phyloP scores from a whole-genome alignment of 2,113 vertebrate genomes.

The Labeo rohita region DNA sequence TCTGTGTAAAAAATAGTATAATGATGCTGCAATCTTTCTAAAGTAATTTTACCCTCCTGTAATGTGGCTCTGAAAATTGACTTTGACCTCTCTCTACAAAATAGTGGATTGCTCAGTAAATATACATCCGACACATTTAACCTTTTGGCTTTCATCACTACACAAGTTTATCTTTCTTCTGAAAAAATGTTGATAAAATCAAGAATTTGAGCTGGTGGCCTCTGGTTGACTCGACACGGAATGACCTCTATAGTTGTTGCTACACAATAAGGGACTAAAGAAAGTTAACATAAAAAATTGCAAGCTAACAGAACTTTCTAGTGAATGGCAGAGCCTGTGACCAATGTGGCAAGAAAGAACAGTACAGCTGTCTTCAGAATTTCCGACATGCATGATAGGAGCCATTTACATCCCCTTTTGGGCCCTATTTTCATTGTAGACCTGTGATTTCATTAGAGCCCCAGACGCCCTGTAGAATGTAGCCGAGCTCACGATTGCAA shows the following conservation, averaged over 20 bases:
- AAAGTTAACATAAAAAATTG: not conserved
- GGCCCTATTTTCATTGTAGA: not conserved
- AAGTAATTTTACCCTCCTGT: no score
- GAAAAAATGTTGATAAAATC: no score
- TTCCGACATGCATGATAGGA: not conserved
- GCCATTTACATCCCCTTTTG: slow-evolving; percentile 5
- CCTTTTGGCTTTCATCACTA: no score
- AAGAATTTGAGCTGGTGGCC: no score
- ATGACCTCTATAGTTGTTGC: not conserved
- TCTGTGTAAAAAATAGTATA: no score
- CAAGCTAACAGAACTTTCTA: not conserved
- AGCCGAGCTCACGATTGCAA: not conserved
- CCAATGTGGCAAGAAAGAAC: slow-evolving; percentile 5
- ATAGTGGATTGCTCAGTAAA: no score
- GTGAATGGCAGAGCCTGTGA: not conserved
- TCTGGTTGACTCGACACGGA: no score
- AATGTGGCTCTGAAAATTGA: no score
- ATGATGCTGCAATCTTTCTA: no score
- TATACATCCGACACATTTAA: no score
- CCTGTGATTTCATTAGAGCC: slow-evolving; percentile 29
- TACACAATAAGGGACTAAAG: not conserved
- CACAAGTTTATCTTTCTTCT: no score
- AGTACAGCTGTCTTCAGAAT: not conserved
- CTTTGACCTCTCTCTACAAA: no score
- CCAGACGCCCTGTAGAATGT: slow-evolving; percentile 19